A percentile compares a stretch with the other conserved stretches of the same genome.
These are phyloP conservation scores for Eolophus roseicapilla DNA, from an alignment of 2,113 vertebrate genomes.

Conservation along the genomic window DNA sequence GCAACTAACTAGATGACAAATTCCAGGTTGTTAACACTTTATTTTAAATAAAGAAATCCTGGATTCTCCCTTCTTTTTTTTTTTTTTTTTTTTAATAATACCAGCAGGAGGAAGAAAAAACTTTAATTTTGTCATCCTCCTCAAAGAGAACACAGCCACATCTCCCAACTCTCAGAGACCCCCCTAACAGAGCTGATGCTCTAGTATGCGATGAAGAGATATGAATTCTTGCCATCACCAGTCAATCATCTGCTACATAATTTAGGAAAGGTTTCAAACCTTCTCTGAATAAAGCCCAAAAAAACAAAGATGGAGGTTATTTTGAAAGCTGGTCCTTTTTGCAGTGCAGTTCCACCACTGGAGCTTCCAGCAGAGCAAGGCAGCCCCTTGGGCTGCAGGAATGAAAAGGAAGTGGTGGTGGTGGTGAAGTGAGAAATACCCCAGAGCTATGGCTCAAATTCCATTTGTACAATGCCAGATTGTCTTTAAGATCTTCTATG, in stretches of 20 bases:
- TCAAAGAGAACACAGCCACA: neutral
- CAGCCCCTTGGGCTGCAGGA: neutral
- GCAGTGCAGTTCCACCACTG: neutral
- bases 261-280: neutral
- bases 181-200: neutral
- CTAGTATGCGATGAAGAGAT: neutral
- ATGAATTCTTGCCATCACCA: neutral
- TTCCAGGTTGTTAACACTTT: neutral
- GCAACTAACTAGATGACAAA: neutral
- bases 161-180: neutral
- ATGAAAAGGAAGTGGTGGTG: neutral
- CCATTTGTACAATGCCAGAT: neutral
- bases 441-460: neutral
- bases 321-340: neutral
- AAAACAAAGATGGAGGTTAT: neutral
- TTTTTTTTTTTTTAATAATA: neutral
- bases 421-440: neutral
- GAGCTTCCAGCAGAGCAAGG: neutral
- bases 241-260: neutral
- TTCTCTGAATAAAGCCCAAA: neutral
- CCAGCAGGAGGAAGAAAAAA: neutral
- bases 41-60: neutral
- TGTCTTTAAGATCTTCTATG: neutral
- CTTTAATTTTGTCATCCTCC: neutral
- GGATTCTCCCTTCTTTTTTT: neutral